These are phyloP conservation scores for Rhagologus leucostigma DNA, from an alignment of 2,113 vertebrate species.

Conservation along the genomic window DNA sequence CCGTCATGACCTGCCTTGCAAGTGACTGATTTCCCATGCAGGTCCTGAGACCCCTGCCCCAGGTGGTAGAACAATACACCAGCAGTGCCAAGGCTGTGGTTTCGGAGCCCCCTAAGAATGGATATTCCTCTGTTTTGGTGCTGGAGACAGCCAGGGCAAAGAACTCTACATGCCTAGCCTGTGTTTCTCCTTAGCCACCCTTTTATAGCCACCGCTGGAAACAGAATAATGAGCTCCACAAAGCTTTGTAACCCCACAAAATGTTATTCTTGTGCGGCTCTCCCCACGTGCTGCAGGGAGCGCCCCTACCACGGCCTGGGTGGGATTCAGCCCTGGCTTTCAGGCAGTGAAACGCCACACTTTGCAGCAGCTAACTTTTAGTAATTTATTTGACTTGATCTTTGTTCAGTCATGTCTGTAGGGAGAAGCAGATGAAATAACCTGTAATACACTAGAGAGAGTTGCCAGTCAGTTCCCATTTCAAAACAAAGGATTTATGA, in stretches of 20 bases:
- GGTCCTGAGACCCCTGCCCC: neutral
- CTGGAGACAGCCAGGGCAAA: neutral
- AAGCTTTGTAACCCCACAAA: neutral
- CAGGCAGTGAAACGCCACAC: neutral
- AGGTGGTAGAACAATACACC: neutral
- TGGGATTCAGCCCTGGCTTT: neutral
- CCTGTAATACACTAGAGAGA: neutral
- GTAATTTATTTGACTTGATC: neutral
- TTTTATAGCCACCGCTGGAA: neutral
- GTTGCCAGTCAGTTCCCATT: constrained; percentile 22
- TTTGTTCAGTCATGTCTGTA: neutral
- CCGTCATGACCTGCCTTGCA: neutral
- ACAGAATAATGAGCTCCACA: neutral
- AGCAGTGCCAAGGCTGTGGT: neutral
- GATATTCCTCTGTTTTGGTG: neutral
- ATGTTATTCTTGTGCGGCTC: neutral
- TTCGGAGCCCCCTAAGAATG: neutral
- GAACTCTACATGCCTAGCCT: fast-evolving
- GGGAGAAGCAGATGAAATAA: neutral
- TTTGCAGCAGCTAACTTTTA: neutral
- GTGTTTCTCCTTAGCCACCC: neutral
- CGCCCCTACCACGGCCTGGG: neutral
- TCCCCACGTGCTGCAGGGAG: neutral
- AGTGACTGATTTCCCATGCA: neutral
- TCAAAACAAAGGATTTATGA: neutral